A percentile compares a stretch with the other conserved stretches of the same genome.
Evolutionary conservation across 2,888 invertebrate species (phyloP).

Genomic region (Caenorhabditis angaria): DNA sequence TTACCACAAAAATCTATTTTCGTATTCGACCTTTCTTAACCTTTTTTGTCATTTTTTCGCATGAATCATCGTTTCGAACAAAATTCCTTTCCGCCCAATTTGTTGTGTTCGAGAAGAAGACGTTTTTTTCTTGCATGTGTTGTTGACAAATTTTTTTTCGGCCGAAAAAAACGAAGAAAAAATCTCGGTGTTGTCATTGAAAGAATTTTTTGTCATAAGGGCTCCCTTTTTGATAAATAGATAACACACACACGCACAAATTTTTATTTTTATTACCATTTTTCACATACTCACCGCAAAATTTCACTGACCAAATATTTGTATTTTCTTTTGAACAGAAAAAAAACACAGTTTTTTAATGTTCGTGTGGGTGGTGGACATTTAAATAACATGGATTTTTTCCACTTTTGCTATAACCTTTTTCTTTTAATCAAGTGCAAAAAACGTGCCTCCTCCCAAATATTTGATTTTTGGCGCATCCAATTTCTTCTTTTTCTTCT

Average conservation of each 20-base stretch:
- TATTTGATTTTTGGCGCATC: not conserved
- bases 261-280: not conserved
- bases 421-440: too few relatives aligned
- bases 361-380: too few relatives aligned
- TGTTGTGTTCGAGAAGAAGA: not conserved
- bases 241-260: not conserved
- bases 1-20: not conserved
- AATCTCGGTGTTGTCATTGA: not conserved
- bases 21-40: not conserved
- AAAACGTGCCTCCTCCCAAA: not conserved
- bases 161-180: too few relatives aligned
- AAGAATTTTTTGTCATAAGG: too few relatives aligned
- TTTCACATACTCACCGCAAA: not conserved
- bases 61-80: not conserved
- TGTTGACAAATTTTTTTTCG: not conserved
- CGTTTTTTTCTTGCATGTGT: too few relatives aligned
- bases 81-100: not conserved
- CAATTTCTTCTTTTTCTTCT: not conserved
- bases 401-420: too few relatives aligned
- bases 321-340: too few relatives aligned
- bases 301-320: not conserved
- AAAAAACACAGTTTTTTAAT: too few relatives aligned
- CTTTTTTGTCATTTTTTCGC: not conserved
- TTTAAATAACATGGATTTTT: too few relatives aligned
- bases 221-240: not conserved